These are phyloP conservation scores for Hydrochoerus hydrochaeris DNA, from an alignment of 2,113 vertebrate genomes.

Conservation along the genomic window DNA sequence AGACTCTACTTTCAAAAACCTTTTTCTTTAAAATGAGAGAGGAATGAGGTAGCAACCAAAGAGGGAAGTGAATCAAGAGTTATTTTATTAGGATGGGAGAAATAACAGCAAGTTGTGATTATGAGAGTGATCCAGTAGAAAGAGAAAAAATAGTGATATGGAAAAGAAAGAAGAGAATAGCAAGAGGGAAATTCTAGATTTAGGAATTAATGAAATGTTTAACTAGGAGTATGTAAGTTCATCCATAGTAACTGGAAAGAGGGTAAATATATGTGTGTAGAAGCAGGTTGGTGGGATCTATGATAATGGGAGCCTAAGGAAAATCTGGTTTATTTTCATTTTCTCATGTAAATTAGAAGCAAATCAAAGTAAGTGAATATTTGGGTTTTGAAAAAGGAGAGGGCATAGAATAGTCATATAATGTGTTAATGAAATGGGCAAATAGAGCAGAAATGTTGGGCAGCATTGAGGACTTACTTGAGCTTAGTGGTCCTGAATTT, in stretches of 20 bases:
- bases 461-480: not conserved
- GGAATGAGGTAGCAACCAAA: not conserved
- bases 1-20: not conserved
- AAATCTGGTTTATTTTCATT: not conserved
- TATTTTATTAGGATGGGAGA: not conserved
- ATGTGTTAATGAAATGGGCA: not conserved
- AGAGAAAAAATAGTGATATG: not conserved
- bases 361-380: not conserved
- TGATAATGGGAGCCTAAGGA: not conserved
- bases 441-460: not conserved
- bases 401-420: not conserved
- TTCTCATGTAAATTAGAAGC: not conserved
- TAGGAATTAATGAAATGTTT: not conserved
- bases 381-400: slow-evolving; percentile 42
- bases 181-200: not conserved
- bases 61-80: not conserved
- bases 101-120: not conserved
- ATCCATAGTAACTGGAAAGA: not conserved
- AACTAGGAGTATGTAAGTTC: not conserved
- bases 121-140: not conserved
- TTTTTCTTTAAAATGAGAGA: not conserved
- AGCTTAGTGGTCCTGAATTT: slow-evolving; percentile 34
- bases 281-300: not conserved
- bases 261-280: not conserved
- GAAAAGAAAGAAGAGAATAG: not conserved